These are phyloP conservation scores for Ditula angustiorana DNA, from an alignment of 2,888 invertebrate species.

Conservation along the genomic window DNA sequence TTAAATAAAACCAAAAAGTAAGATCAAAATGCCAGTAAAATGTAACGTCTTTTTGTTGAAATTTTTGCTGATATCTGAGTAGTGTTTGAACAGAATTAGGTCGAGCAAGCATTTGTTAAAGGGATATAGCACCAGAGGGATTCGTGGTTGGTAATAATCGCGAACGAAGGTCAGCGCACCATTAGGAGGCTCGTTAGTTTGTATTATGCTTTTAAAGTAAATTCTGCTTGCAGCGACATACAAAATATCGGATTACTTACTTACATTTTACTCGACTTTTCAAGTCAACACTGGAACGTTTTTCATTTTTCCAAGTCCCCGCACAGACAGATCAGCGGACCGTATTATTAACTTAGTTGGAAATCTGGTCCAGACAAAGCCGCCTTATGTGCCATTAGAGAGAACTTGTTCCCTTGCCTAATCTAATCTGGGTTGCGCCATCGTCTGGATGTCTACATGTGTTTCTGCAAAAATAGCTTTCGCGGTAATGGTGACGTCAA, in stretches of 20 bases:
- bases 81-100: conserved; percentile 14
- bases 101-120: conserved; percentile 10
- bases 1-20: too few relatives aligned
- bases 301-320: neutral
- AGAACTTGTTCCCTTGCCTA: conserved; percentile 13
- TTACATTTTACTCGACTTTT: too few relatives aligned
- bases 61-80: neutral
- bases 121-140: conserved; percentile 18
- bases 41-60: neutral
- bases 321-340: neutral
- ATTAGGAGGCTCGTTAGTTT: conserved; percentile 22
- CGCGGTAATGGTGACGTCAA: conserved; percentile 27
- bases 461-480: conserved; percentile 28
- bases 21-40: neutral
- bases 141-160: conserved; percentile 15
- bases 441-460: conserved; percentile 23
- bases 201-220: neutral
- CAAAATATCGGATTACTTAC: neutral
- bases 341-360: conserved; percentile 15
- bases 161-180: conserved; percentile 19
- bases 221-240: neutral
- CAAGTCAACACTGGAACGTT: neutral
- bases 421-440: conserved; percentile 30
- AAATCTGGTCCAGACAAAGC: conserved; percentile 17
- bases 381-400: conserved; percentile 16